phyloP scores from a whole-genome alignment of 2,888 invertebrate genomes.

The Eupithecia inturbata region DNA sequence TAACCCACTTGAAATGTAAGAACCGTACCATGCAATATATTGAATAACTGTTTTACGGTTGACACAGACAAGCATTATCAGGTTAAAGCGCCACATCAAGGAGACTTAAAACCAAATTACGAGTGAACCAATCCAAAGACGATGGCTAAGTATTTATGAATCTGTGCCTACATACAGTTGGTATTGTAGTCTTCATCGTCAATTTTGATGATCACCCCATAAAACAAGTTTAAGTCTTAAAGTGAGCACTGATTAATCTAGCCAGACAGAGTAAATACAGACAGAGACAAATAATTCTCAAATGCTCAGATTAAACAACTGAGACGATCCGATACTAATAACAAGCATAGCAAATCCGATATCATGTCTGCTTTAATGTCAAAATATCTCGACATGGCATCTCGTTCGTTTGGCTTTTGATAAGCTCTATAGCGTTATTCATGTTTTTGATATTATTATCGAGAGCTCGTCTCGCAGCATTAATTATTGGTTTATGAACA shows the following conservation, averaged over 20 bases:
- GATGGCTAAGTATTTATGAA: slow-evolving; percentile 5
- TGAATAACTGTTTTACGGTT: slow-evolving; percentile 14
- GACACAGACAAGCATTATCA: slow-evolving; percentile 14
- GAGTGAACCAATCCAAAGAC: background rate
- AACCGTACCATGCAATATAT: slow-evolving; percentile 22
- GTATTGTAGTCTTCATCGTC: background rate
- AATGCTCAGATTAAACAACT: background rate
- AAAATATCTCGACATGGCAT: background rate
- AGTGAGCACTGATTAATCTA: background rate
- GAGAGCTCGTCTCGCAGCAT: background rate
- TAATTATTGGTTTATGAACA: slow-evolving; percentile 25
- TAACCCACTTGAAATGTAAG: slow-evolving; percentile 34
- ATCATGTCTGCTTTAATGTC: background rate
- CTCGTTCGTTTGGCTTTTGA: slow-evolving; percentile 15
- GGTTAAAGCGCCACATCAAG: slow-evolving; percentile 11
- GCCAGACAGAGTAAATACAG: background rate
- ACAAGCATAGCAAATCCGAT: background rate
- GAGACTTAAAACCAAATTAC: background rate
- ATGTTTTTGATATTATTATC: background rate
- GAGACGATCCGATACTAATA: background rate
- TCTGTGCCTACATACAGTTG: background rate
- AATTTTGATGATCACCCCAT: background rate
- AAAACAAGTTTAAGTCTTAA: background rate
- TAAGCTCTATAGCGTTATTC: slow-evolving; percentile 13
- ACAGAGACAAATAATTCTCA: background rate